A percentile compares a stretch with the other conserved stretches of the same genome.
phyloP scores from a whole-genome alignment of 2,888 invertebrate species.

The Yponomeuta cagnagella region DNA sequence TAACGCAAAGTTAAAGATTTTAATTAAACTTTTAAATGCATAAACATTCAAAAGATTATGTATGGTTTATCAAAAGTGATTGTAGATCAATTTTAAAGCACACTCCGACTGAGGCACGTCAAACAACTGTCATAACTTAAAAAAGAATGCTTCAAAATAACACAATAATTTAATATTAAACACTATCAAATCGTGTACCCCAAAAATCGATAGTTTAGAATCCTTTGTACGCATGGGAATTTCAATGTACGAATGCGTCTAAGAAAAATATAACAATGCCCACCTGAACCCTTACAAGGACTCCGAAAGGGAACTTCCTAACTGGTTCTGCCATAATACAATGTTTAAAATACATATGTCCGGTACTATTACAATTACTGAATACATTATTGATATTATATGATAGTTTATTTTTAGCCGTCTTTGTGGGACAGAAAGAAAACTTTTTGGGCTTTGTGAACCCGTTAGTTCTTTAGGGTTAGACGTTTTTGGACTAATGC shows the following conservation, averaged over 20 bases:
- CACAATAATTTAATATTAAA: slow-evolving; percentile 56
- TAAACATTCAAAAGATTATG: slow-evolving; percentile 14
- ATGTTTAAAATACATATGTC: slow-evolving; percentile 74
- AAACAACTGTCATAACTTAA: slow-evolving; percentile 56
- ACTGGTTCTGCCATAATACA: slow-evolving; percentile 70
- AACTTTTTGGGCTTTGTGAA: slow-evolving; percentile 35
- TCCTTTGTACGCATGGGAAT: slow-evolving; percentile 64
- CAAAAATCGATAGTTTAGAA: slow-evolving; percentile 50
- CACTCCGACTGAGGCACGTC: slow-evolving; percentile 48
- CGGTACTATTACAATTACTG: slow-evolving; percentile 36
- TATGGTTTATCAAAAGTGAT: slow-evolving; percentile 30
- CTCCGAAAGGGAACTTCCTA: slow-evolving; percentile 37
- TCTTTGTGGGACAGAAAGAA: slow-evolving; percentile 42
- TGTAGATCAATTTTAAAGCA: slow-evolving; percentile 41
- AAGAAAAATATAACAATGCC: slow-evolving; percentile 33
- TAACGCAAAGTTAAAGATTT: no score
- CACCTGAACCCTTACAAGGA: slow-evolving; percentile 38
- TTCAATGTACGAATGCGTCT: slow-evolving; percentile 46
- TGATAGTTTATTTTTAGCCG: slow-evolving; percentile 70
- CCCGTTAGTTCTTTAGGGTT: slow-evolving; percentile 7
- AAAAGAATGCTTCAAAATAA: slow-evolving; percentile 33
- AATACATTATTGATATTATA: slow-evolving; percentile 74
- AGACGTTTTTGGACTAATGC: slow-evolving; percentile 30
- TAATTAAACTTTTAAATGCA: not conserved
- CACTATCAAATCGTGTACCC: slow-evolving; percentile 43